phyloP scores from a whole-genome alignment of 2,113 vertebrate genomes.

The Micronisus gabar region DNA sequence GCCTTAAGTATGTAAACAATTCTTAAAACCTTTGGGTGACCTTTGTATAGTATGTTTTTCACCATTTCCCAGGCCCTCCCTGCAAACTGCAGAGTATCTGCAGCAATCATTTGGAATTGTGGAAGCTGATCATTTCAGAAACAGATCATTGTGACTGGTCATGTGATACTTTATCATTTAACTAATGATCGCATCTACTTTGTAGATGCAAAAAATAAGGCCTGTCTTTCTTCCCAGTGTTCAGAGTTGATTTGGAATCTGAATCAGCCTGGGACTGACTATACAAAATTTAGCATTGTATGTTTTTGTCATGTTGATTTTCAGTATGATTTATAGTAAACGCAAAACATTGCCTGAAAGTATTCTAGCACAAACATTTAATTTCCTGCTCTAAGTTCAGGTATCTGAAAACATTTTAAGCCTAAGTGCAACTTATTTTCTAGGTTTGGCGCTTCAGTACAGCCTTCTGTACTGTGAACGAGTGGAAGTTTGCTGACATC shows the following conservation, averaged over 20 bases:
- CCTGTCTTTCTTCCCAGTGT: not conserved
- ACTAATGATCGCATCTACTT: not conserved
- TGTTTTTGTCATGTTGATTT: not conserved
- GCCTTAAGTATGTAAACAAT: not conserved
- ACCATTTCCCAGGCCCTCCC: not conserved
- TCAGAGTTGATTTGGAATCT: not conserved
- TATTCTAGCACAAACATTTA: not conserved
- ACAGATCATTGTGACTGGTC: not conserved
- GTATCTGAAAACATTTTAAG: not conserved
- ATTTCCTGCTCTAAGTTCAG: not conserved
- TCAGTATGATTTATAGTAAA: not conserved
- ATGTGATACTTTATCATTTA: not conserved
- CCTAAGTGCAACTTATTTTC: constrained; percentile 60
- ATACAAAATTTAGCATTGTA: not conserved
- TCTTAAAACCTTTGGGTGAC: not conserved
- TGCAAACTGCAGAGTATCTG: not conserved
- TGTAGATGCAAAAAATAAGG: not conserved
- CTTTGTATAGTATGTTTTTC: not conserved
- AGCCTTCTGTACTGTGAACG: constrained; percentile 89
- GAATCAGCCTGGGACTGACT: not conserved
- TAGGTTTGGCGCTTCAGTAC: constrained; percentile 98
- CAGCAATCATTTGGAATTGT: not conserved
- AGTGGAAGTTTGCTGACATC: constrained; percentile 92
- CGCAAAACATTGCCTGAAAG: not conserved
- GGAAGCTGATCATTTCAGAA: not conserved